These are phyloP conservation scores for Gryllus bimaculatus DNA, from an alignment of 1,140 invertebrate species.

Conservation along the genomic window DNA sequence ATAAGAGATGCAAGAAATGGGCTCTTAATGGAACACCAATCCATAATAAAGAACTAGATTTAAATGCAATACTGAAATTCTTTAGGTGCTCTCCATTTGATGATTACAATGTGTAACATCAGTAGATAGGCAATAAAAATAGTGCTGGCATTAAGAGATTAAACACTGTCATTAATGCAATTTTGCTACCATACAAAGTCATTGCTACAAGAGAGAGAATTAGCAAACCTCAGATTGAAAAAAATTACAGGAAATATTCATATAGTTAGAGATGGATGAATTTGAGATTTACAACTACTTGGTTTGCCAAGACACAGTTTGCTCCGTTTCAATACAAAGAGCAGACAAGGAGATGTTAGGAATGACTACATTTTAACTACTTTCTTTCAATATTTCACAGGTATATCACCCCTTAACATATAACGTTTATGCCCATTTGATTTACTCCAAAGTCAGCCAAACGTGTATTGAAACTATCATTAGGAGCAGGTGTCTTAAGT, in stretches of 20 bases:
- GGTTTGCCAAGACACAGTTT: conserved; percentile 54
- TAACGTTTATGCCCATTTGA: conserved; percentile 52
- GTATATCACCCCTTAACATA: conserved; percentile 65
- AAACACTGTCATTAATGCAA: conserved; percentile 63
- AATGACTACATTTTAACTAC: not conserved
- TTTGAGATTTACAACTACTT: conserved; percentile 59
- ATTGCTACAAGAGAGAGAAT: conserved; percentile 50
- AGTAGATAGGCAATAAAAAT: conserved; percentile 63
- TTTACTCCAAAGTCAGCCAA: conserved; percentile 20
- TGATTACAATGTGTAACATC: conserved; percentile 49
- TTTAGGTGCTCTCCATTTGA: conserved; percentile 77
- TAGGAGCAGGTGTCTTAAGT: no score
- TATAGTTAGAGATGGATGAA: conserved; percentile 59
- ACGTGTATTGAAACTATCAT: no score
- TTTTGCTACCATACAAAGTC: conserved; percentile 78
- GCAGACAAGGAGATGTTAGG: conserved; percentile 46
- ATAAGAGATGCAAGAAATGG: conserved; percentile 62
- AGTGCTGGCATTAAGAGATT: conserved; percentile 59
- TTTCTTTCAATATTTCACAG: conserved; percentile 66
- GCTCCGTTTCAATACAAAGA: conserved; percentile 63
- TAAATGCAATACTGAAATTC: conserved; percentile 82
- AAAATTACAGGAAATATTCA: conserved; percentile 40
- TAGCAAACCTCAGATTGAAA: conserved; percentile 58
- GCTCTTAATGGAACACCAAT: conserved; percentile 89
- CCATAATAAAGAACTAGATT: conserved; percentile 84